A percentile compares a stretch with the other conserved stretches of the same genome.
Conservation (phyloP, 2,113 vertebrate species). For the Marmota monax region DNA sequence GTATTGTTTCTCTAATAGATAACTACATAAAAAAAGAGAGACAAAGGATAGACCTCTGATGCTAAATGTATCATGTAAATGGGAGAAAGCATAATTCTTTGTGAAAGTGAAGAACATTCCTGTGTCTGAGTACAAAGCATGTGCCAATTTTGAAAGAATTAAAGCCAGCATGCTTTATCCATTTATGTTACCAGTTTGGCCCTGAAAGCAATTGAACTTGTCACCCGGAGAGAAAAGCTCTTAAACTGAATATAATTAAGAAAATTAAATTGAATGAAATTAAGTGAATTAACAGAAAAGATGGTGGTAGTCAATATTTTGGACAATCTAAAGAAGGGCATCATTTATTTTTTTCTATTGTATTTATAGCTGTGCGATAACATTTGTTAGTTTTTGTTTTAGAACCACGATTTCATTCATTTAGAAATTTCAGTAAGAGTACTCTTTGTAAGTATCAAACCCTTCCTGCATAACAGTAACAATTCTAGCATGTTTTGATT, state of each 20-base stretch:
- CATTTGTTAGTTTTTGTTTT: not conserved
- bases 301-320: not conserved
- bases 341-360: not conserved
- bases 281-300: not conserved
- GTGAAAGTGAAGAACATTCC: not conserved
- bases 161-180: not conserved
- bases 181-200: not conserved
- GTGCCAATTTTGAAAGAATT: not conserved
- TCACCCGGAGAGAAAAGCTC: not conserved
- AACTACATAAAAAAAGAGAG: not conserved
- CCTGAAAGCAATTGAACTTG: not conserved
- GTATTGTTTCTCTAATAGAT: not conserved
- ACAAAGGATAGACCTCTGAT: not conserved
- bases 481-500: conserved; percentile 55
- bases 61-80: not conserved
- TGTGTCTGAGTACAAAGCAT: not conserved
- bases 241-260: not conserved
- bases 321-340: not conserved
- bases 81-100: not conserved
- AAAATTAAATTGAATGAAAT: not conserved
- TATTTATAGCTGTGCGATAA: not conserved
- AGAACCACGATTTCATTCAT: conserved; percentile 36
- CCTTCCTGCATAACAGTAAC: not conserved
- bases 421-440: conserved; percentile 14
- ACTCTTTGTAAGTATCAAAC: conserved; percentile 26